Base-by-base conservation (phyloP, 1,140 invertebrate species). In the Eueides isabella region DNA sequence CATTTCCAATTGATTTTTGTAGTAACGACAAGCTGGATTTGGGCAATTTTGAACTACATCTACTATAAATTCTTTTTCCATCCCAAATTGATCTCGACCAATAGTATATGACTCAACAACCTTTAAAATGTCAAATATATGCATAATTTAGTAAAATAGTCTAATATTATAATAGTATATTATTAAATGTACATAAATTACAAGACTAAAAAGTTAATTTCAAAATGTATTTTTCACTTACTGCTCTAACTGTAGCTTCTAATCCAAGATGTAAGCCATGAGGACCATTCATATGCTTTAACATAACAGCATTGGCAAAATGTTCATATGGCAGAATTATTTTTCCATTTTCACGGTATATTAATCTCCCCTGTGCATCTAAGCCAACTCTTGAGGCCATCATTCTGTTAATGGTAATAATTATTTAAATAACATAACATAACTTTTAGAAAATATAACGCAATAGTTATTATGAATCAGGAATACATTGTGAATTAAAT, bases 21-120 rank as follows among this genome's bases (percentile, higher is more conserved):
- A 97, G 85, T 97, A 97, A 28, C 97, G 95, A 82, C 97, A 97
- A 33, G 96, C 96, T 30, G 96, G 96, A 92, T 97, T 97, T 0
- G 97, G 97, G 83, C 97, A 97, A 76, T 97, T 97, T 87, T 97
- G 96, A 12, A 97, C 96, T 35, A 97, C 97, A 91, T 97, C 97
- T 70, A 97, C 95, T 48, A 97, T 97, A 82, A 97, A 97, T 85
- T 97, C 97, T 86, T 97, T 97, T 87, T 97, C 97, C 97, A 97
- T 97, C 29, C 97, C 97, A 93, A 97, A 97, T 86, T 96, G 96
- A 85, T 97, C 97, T 55, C 96, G 92, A 1, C 97, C 97, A 85
- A 97, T 97, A 66, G 97, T 97, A 78, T 97, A 97, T 11, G 96
- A 97, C 81, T 97, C 97, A 90, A 97, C 96, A 26, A 96, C 95